Base-by-base conservation (phyloP, 2,797 vertebrate species). In the Acropternis orthonyx region DNA sequence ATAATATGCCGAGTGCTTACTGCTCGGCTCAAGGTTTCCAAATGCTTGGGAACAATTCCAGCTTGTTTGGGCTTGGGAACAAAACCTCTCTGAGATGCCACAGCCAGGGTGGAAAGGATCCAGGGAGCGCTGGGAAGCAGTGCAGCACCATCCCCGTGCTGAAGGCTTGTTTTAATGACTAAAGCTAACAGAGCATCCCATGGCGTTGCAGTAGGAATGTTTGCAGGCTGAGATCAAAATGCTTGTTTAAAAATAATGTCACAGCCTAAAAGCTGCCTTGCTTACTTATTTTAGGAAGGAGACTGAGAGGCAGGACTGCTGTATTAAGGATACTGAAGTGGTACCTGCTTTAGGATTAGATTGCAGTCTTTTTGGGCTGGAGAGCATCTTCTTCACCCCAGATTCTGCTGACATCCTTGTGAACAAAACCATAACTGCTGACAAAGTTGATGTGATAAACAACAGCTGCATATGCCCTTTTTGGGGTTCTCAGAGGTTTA, bases 21-120 rank as follows among this genome's bases (percentile, higher is more conserved):
- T 93, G 78, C 91, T 90, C 16, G 1, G 39, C 76, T 95, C 27
- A n/a, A 88, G 94, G 73, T 93, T 96, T 93, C 83, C 81, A 68
- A 91, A 89, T 0, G 54, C 91, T 94, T 93, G 92, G 96, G 94
- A 97, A 91, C 3, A 36, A 86, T 91, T 95, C 97, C 96, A 96
- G 88, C 37, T 71, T 93, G 94, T 97, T 95, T 94, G 83, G 93
- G 90, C 94, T 94, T 28, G 48, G 66, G 84, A 95, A 87, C 85
- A 95, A 94, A 95, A 92, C 84, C 85, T 95, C 78, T 83, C 81
- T 36, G 39, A 88, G 91, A 78, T 87, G 87, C 91, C 5, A 39
- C 90, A 96, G 93, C 94, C 94, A 85, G 89, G 61, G 85, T 93
- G 96, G 95, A 96, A 94, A 89, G 73, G 92, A 94, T 97, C 95